These are phyloP conservation scores for Rhabdomys dilectus DNA, from an alignment of 2,113 vertebrate species.

Conservation along the genomic window DNA sequence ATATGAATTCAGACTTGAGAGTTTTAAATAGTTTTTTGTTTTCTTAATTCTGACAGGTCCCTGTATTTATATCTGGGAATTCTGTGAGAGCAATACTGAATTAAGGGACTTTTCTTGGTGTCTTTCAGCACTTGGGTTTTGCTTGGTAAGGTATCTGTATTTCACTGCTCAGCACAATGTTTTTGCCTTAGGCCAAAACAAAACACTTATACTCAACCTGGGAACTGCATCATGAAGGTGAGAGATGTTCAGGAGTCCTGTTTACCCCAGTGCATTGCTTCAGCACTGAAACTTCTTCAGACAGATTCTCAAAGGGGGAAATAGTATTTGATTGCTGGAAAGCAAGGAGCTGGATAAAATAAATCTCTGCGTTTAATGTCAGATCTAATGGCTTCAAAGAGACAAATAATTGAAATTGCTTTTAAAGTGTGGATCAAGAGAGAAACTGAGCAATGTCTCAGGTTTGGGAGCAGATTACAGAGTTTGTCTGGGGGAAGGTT, in stretches of 20 bases:
- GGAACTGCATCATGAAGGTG: background rate
- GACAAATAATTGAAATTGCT: background rate
- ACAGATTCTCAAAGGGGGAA: background rate
- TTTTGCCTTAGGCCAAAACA: slow-evolving; percentile 46
- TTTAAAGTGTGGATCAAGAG: background rate
- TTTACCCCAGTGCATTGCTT: background rate
- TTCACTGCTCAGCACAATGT: background rate
- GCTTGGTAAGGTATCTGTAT: background rate
- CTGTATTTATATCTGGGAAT: background rate
- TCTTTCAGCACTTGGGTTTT: background rate
- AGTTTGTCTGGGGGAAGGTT: background rate
- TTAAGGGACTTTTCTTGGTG: background rate
- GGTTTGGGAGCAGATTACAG: background rate
- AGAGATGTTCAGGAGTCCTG: background rate
- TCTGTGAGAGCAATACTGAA: background rate
- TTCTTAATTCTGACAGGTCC: background rate
- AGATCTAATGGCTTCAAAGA: background rate
- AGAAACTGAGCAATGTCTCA: background rate
- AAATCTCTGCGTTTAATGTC: background rate
- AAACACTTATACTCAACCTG: background rate
- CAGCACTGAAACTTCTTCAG: background rate
- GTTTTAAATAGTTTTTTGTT: background rate
- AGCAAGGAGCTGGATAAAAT: background rate
- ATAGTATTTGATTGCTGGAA: background rate
- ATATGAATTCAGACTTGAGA: background rate